phyloP scores from a whole-genome alignment of 92 coral and sea anemone genomes.

The Epizoanthus fatuus region DNA sequence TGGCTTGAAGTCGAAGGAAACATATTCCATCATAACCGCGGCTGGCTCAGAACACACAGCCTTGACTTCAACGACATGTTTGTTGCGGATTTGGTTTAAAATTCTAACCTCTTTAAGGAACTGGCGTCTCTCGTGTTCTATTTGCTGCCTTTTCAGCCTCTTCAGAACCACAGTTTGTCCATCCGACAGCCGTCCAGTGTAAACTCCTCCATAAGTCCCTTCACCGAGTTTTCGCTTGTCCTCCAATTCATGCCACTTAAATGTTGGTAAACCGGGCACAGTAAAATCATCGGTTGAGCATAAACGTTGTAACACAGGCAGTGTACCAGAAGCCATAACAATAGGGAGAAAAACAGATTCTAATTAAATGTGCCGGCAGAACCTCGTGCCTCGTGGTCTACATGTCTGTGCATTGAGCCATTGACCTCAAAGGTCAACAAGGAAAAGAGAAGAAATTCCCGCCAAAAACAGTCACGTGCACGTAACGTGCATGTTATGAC shows the following conservation, averaged over 20 bases:
- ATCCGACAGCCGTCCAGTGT: not conserved
- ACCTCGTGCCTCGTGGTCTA: too few species aligned
- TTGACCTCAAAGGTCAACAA: too few species aligned
- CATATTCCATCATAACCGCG: conserved; percentile 21
- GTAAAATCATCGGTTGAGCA: not conserved
- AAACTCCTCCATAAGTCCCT: conserved; percentile 9
- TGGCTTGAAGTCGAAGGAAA: conserved; percentile 14
- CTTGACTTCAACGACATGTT: not conserved
- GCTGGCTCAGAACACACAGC: not conserved
- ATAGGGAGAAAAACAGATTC: not conserved
- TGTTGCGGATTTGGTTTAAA: not conserved
- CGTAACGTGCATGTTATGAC: too few species aligned
- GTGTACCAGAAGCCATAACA: not conserved
- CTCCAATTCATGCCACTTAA: not conserved
- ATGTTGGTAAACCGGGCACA: conserved; percentile 14
- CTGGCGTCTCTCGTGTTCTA: not conserved
- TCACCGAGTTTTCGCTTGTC: not conserved
- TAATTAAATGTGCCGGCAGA: not conserved
- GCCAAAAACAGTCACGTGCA: not conserved
- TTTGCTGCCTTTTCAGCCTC: conserved; percentile 7
- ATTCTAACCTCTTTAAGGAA: not conserved
- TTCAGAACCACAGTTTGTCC: not conserved
- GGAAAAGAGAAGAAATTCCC: not conserved
- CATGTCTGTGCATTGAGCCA: too few species aligned
- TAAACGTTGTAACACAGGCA: not conserved